Percentiles rank a stretch among this genome's conserved stretches.
phyloP scores from a whole-genome alignment of 2,113 vertebrate species.

The Menidia beryllina region DNA sequence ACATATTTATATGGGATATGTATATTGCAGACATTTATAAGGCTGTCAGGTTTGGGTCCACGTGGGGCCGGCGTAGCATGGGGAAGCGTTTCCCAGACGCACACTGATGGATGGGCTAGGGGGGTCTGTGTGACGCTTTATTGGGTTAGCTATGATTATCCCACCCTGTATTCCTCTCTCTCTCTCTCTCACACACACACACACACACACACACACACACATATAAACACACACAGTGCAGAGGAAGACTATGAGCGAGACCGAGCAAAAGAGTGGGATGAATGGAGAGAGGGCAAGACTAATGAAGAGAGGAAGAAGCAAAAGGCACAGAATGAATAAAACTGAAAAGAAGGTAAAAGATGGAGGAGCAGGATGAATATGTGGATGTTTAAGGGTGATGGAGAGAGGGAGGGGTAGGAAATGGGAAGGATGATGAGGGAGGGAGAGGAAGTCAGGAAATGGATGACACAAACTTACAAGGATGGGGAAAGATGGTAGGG shows the following conservation, averaged over 20 bases:
- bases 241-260: conserved; percentile 68
- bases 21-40: conserved; percentile 99
- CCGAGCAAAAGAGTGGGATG: conserved; percentile 63
- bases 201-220: conserved; percentile 35
- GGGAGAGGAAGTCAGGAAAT: conserved; percentile 71
- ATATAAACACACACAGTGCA: conserved; percentile 46
- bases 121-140: conserved; percentile 92
- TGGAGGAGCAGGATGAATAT: conserved; percentile 42
- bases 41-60: conserved; percentile 92
- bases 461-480: conserved; percentile 74
- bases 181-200: conserved; percentile 25
- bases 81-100: conserved; percentile 92
- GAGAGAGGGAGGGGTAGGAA: conserved; percentile 57
- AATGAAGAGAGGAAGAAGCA: conserved; percentile 57
- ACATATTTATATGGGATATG: conserved; percentile 89
- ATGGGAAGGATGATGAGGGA: conserved; percentile 62
- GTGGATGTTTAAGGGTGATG: conserved; percentile 41
- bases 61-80: conserved; percentile 85
- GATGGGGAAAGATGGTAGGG: conserved; percentile 47
- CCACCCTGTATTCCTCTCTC: conserved; percentile 83
- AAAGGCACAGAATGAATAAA: conserved; percentile 34
- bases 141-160: conserved; percentile 99
- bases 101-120: conserved; percentile 93
- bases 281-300: conserved; percentile 66
- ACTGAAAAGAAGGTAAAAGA: conserved; percentile 40